Evolutionary conservation across 2,888 invertebrate species (phyloP), one percentile per base, ranked within the genome.

Genomic region (Elgonia sp.): DNA sequence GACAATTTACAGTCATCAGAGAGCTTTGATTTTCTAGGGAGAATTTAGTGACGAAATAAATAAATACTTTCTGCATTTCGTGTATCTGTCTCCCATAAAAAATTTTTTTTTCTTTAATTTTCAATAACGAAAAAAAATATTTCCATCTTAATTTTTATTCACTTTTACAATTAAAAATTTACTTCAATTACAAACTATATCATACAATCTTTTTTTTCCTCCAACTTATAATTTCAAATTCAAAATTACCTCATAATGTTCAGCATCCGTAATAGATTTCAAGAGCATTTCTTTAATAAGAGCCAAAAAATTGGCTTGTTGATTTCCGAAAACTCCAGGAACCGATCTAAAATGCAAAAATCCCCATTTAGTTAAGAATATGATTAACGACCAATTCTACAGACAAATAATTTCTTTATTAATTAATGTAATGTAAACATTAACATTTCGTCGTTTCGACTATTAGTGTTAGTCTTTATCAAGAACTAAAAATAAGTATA

Each of bases 311-410:
- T 98, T 97, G 89, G 96, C 96, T 94, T 99, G 99, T 93, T 98
- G 98, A 94, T 98, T 98, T 55, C 99, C 99, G 96, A 99, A 99
- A 77, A 99, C 97, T 53, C 98, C 98, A 37, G 99, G 99, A 50
- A 99, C 98, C 91, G 98, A 97, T 90, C 98, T 98, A 94, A 89
- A 7, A 20, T 62, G 55, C 5, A 60, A 29, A 60, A 29, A 57
- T 55, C 7, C 42, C 7, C 10, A 42, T 42, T 42, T 42, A n/a
- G n/a, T n/a, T n/a, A n/a, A n/a, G n/a, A n/a, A n/a, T n/a, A n/a
- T n/a, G n/a, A n/a, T n/a, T n/a, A n/a, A n/a, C n/a, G n/a, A n/a
- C n/a, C n/a, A n/a, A n/a, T n/a, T n/a, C n/a, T n/a, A n/a, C n/a
- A n/a, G n/a, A n/a, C n/a, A n/a, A n/a, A n/a, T n/a, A n/a, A n/a